Evolutionary conservation across 2,888 invertebrate genomes (phyloP), one percentile per base, ranked within the genome.

Genomic region (Acrobasis repandana): DNA sequence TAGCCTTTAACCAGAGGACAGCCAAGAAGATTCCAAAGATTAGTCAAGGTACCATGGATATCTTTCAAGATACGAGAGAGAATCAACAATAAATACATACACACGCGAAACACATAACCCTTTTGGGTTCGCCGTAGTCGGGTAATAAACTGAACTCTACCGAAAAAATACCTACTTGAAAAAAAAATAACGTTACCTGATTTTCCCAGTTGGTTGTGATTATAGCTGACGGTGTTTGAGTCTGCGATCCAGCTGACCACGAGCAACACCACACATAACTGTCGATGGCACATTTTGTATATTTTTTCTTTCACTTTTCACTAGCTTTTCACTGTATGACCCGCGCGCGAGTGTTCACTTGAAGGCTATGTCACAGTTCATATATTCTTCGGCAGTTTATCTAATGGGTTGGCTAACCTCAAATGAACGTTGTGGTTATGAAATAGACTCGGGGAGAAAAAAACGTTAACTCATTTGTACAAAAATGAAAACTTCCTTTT

Each of bases 181-280:
- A 18, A 61, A 63, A 56, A 56, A 38, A 54, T 58, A 62, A 46
- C 60, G 34, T 82, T 87, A 85, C 80, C 88, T 85, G 89, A 67
- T 66, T 90, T 90, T 38, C 77, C 82, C 56, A 85, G 68, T 5
- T 82, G 68, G 11, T 81, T 52, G 46, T 51, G 52, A 34, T 60
- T 60, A 63, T 82, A 84, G 67, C 81, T 88, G 58, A 85, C 87
- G 0, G 90, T 85, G 60, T 80, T 80, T 33, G 86, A 83, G 61
- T 82, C 76, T 14, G 79, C 85, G 38, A 90, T 80, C 78, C 85
- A 90, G 61, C 80, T 76, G 79, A 86, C 78, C 72, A 88, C 67
- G 33, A 90, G 67, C 61, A 90, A 51, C 36, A 83, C 66, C 43
- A 78, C 73, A 60, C 80, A 82, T 63, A 88, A 63, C 62, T 82